Evolutionary conservation across 2,113 vertebrate genomes (phyloP).

Genomic region (Guaruba guarouba): DNA sequence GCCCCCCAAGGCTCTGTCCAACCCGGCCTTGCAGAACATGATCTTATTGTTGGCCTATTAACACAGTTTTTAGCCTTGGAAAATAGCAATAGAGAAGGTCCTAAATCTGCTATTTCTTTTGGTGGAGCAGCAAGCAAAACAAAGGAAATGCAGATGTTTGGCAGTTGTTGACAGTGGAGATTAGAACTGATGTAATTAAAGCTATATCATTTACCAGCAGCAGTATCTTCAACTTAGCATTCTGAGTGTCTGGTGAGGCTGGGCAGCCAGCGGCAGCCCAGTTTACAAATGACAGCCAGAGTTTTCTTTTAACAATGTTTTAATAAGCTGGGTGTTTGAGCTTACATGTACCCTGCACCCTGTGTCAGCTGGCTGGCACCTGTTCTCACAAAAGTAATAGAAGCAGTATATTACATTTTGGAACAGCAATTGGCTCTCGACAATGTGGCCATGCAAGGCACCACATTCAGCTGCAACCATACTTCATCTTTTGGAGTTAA

Average conservation of each 20-base stretch:
- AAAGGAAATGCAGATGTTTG: background rate
- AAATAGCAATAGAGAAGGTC: background rate
- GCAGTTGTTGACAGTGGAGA: background rate
- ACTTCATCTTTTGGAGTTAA: background rate
- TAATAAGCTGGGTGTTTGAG: background rate
- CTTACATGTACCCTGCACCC: background rate
- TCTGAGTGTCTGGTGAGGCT: background rate
- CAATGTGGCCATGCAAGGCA: background rate
- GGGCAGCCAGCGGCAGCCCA: background rate
- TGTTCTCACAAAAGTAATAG: background rate
- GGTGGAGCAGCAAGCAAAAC: background rate
- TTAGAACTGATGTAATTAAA: background rate
- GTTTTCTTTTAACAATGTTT: background rate
- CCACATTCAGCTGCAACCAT: background rate
- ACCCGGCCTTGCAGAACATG: background rate
- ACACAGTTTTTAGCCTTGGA: background rate
- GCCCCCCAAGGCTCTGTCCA: too few relatives aligned
- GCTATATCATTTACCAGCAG: background rate
- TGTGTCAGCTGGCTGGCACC: slow-evolving; percentile 21
- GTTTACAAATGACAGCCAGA: background rate
- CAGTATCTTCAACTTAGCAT: background rate
- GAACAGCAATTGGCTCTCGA: background rate
- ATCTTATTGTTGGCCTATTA: background rate
- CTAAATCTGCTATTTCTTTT: background rate
- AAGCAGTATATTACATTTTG: background rate